Evolutionary conservation across 1,140 invertebrate genomes (phyloP).

Genomic region (Drosophila azteca): DNA sequence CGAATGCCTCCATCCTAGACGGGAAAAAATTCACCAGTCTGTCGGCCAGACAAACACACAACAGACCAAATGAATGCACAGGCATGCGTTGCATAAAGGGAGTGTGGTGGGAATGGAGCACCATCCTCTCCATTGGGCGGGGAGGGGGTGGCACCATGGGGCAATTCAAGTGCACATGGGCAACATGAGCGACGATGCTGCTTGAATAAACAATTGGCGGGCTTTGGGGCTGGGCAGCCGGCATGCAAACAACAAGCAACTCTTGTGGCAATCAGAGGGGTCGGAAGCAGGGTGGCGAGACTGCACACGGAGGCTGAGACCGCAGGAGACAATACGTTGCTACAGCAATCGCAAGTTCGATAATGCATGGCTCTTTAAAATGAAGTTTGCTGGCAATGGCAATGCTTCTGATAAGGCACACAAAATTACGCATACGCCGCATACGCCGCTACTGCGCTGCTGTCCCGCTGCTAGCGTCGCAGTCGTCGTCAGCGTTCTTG

Average conservation of each 20-base stretch:
- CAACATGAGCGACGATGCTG: slow-evolving; percentile 49
- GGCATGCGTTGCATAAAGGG: slow-evolving; percentile 21
- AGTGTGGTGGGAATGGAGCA: not conserved
- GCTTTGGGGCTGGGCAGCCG: slow-evolving; percentile 41
- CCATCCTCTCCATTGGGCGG: too few species aligned
- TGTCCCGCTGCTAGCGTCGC: slow-evolving; percentile 18
- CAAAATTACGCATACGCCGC: slow-evolving; percentile 73
- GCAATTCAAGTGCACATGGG: slow-evolving; percentile 30
- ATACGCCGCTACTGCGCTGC: slow-evolving; percentile 35
- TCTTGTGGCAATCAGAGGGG: slow-evolving; percentile 20
- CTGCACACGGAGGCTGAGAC: slow-evolving; percentile 3
- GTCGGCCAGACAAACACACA: slow-evolving; percentile 46
- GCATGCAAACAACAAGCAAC: slow-evolving; percentile 53
- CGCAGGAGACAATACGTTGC: slow-evolving; percentile 41
- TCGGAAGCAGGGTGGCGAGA: not conserved
- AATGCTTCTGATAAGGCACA: slow-evolving; percentile 61
- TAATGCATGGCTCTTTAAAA: slow-evolving; percentile 62
- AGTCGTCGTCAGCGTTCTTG: slow-evolving; percentile 9
- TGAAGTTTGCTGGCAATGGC: slow-evolving; percentile 63
- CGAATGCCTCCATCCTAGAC: slow-evolving; percentile 24
- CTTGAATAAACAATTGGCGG: slow-evolving; percentile 77
- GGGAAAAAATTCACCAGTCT: slow-evolving; percentile 16
- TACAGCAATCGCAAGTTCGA: slow-evolving; percentile 41
- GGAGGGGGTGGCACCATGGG: not conserved
- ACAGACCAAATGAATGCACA: slow-evolving; percentile 64